Evolutionary conservation across 2,113 vertebrate genomes (phyloP).

Genomic region (Crypturellus undulatus): DNA sequence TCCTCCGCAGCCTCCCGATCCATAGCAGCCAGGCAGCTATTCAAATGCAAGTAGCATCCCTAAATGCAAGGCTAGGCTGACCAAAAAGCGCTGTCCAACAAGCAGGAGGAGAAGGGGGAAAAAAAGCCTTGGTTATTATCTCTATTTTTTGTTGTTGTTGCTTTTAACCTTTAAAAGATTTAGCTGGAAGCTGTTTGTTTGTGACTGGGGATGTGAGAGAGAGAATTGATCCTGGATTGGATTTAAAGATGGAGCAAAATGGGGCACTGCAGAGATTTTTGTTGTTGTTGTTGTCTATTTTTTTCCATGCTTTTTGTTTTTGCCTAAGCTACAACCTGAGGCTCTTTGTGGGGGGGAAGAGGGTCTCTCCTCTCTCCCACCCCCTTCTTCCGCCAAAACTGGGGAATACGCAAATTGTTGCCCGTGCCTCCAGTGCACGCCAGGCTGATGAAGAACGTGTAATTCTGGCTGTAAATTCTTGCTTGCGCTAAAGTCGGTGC

Average conservation of each 20-base stretch:
- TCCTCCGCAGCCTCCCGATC: constrained; percentile 92
- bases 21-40: constrained; percentile 92
- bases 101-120: constrained; percentile 58
- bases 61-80: constrained; percentile 84
- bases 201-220: constrained; percentile 75
- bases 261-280: constrained; percentile 68
- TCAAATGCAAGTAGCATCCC: constrained; percentile 92
- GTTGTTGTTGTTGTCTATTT: not conserved
- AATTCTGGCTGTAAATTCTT: constrained; percentile 71
- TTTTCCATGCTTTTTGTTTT: constrained; percentile 58
- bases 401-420: constrained; percentile 47
- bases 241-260: constrained; percentile 75
- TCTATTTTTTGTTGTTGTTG: constrained; percentile 69
- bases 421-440: constrained; percentile 28
- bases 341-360: constrained; percentile 21
- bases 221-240: constrained; percentile 75
- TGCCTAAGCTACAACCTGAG: constrained; percentile 53
- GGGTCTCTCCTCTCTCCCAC: constrained; percentile 40
- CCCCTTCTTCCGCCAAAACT: constrained; percentile 9
- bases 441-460: constrained; percentile 62
- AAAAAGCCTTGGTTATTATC: constrained; percentile 63
- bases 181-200: constrained; percentile 79
- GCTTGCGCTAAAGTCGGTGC: constrained; percentile 69
- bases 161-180: constrained; percentile 70
- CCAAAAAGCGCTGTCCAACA: constrained; percentile 73